A percentile compares a stretch with the other conserved stretches of the same genome.
Evolutionary conservation across 2,113 vertebrate genomes (phyloP).

Genomic region (Ptilonorhynchus violaceus): DNA sequence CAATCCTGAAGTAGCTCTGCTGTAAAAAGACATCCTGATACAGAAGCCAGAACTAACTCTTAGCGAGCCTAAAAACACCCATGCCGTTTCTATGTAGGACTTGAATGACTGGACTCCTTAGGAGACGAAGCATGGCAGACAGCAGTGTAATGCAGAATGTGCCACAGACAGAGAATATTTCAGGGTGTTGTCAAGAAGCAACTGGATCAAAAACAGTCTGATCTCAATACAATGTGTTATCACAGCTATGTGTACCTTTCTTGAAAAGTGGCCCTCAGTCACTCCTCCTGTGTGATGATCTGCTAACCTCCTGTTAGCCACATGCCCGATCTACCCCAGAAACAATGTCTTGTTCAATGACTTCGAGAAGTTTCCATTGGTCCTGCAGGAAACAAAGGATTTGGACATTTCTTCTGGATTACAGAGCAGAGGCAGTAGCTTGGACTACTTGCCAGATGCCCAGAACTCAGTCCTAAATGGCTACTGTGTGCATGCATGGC

Average conservation of each 20-base stretch:
- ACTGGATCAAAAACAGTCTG: neutral
- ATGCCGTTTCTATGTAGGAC: neutral
- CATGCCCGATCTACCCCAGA: neutral
- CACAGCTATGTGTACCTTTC: neutral
- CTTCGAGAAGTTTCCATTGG: neutral
- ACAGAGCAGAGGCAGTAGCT: neutral
- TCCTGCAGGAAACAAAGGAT: neutral
- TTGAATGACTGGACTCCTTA: neutral
- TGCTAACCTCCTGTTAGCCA: neutral
- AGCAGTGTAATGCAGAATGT: neutral
- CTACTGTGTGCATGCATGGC: rapidly evolving
- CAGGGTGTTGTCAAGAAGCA: neutral
- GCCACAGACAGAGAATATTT: neutral
- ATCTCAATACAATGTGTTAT: neutral
- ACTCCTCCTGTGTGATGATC: neutral
- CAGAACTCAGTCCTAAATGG: neutral
- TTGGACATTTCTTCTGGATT: neutral
- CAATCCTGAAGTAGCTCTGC: neutral
- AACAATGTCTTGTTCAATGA: neutral
- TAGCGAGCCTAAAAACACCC: neutral
- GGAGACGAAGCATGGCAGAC: neutral
- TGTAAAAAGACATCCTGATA: neutral
- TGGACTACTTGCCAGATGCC: neutral
- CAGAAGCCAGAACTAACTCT: neutral
- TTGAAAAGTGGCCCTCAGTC: neutral